These are phyloP conservation scores for Ectobius pallidus DNA, from an alignment of 2,888 invertebrate genomes.

Conservation along the genomic window DNA sequence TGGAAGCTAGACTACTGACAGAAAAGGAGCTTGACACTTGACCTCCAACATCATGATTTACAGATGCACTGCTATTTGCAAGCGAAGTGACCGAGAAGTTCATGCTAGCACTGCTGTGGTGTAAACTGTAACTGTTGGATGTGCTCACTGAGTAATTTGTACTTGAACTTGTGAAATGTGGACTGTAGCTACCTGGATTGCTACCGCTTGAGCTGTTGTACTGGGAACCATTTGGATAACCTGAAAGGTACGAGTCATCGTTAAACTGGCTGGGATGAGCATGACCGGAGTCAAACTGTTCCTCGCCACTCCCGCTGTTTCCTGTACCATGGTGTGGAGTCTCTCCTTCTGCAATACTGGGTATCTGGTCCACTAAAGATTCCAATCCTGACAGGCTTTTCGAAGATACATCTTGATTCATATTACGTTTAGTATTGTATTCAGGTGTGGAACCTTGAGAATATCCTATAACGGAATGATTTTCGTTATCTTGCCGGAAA, in stretches of 20 bases:
- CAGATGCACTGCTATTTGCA: conserved; percentile 49
- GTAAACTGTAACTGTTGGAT: conserved; percentile 45
- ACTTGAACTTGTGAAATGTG: conserved; percentile 45
- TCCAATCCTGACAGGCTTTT: conserved; percentile 87
- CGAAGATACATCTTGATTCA: conserved; percentile 75
- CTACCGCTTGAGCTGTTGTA: conserved; percentile 47
- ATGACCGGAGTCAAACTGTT: conserved; percentile 45
- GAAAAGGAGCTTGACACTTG: conserved; percentile 55
- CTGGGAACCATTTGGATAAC: conserved; percentile 45
- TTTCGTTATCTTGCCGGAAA: conserved; percentile 48
- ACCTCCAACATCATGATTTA: conserved; percentile 40
- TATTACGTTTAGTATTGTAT: conserved; percentile 42
- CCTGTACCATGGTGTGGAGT: conserved; percentile 46
- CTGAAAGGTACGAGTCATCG: conserved; percentile 48
- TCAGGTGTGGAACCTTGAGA: conserved; percentile 44
- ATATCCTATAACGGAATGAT: conserved; percentile 47
- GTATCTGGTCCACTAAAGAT: conserved; percentile 90
- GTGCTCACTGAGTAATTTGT: conserved; percentile 47
- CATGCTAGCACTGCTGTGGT: conserved; percentile 46
- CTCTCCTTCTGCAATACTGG: conserved; percentile 80
- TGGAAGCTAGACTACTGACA: conserved; percentile 56
- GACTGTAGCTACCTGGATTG: conserved; percentile 46
- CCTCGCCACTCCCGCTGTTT: conserved; percentile 47
- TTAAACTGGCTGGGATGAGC: conserved; percentile 45
- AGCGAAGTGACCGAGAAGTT: conserved; percentile 53